Percentiles rank a stretch among this genome's conserved stretches.
These are phyloP conservation scores for Sitobion miscanthi DNA, from an alignment of 1,140 invertebrate species.

Conservation along the genomic window DNA sequence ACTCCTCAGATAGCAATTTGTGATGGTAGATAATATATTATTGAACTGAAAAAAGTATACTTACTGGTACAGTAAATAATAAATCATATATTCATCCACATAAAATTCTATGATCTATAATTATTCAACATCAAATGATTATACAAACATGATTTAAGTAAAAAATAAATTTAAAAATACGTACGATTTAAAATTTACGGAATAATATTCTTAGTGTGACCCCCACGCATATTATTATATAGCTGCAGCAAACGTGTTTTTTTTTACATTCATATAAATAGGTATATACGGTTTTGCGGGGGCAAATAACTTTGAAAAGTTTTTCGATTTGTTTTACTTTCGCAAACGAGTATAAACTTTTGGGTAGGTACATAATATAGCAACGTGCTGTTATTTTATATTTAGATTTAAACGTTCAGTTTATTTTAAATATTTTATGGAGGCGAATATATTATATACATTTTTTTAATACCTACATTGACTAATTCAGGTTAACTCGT, in stretches of 20 bases:
- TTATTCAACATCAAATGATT: neutral
- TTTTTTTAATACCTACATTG: neutral
- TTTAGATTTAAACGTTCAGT: neutral
- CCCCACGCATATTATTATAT: neutral
- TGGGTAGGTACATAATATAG: neutral
- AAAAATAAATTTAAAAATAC: neutral
- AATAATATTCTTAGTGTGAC: neutral
- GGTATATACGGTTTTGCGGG: neutral
- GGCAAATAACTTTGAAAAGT: constrained; percentile 21
- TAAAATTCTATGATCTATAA: neutral
- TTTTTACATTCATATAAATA: neutral
- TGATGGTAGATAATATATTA: neutral
- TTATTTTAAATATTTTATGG: neutral
- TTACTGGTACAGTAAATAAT: neutral
- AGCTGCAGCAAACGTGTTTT: neutral
- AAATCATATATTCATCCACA: neutral
- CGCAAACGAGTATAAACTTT: neutral
- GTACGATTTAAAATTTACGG: neutral
- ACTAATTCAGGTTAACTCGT: neutral
- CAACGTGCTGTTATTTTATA: neutral
- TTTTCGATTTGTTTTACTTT: constrained; percentile 31
- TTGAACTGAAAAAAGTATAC: neutral
- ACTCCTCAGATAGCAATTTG: neutral
- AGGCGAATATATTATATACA: too few species aligned
- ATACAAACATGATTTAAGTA: neutral